Percentiles rank a stretch among this genome's conserved stretches.
These are phyloP conservation scores for Drosophila eugracilis DNA, from an alignment of 1,140 invertebrate genomes.

Conservation along the genomic window DNA sequence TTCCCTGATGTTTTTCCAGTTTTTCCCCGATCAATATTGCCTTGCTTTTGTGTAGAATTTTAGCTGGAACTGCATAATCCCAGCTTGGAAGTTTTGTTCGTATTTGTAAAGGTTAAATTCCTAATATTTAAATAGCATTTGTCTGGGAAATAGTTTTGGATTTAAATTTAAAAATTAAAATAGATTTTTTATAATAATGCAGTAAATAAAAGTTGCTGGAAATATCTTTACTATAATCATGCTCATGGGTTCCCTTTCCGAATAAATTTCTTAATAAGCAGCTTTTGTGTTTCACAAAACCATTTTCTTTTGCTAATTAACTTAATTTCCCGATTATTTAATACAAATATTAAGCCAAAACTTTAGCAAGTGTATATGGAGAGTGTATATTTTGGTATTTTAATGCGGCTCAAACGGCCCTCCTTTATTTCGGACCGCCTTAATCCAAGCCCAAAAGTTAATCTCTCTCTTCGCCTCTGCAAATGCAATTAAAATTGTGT, in stretches of 20 bases:
- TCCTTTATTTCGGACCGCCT: conserved; percentile 19
- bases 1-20: neutral
- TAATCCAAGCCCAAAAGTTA: conserved; percentile 61
- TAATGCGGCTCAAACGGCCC: conserved; percentile 6
- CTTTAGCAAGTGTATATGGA: too few species aligned
- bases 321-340: too few species aligned
- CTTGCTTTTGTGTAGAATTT: neutral
- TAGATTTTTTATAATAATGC: too few species aligned
- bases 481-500: conserved; percentile 70
- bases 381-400: conserved; percentile 5
- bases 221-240: too few species aligned
- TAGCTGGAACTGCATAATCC: neutral
- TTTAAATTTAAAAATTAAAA: neutral
- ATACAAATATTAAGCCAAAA: too few species aligned
- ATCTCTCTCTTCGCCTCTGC: conserved; percentile 42
- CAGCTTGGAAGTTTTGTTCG: neutral
- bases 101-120: too few species aligned
- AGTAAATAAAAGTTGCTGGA: too few species aligned
- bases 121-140: neutral
- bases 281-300: too few species aligned
- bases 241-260: too few species aligned
- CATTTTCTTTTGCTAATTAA: too few species aligned
- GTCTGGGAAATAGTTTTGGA: neutral
- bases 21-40: conserved; percentile 19
- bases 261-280: too few species aligned